Conservation (phyloP, 1,140 invertebrate genomes). For the Tetragonula clypearis region DNA sequence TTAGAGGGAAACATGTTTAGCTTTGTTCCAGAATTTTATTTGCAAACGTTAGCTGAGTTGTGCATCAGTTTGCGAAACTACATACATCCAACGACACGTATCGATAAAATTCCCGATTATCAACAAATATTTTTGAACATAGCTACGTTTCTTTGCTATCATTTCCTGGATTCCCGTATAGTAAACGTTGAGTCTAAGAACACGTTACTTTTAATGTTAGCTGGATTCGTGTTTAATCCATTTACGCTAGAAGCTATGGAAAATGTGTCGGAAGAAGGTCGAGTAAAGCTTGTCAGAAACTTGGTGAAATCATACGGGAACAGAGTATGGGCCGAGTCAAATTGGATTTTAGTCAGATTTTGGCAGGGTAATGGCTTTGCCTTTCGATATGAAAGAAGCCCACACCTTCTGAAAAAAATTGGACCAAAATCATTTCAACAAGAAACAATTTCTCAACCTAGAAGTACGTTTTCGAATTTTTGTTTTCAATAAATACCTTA, state of each 20-base stretch:
- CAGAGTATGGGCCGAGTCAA: constrained; percentile 92
- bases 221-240: constrained; percentile 86
- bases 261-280: constrained; percentile 81
- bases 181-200: constrained; percentile 90
- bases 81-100: constrained; percentile 85
- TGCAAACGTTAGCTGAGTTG: constrained; percentile 88
- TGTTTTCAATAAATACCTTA: constrained; percentile 11
- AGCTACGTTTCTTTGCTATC: constrained; percentile 88
- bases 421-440: constrained; percentile 79
- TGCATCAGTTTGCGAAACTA: constrained; percentile 83
- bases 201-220: constrained; percentile 88
- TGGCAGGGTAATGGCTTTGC: constrained; percentile 93
- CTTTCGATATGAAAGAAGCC: constrained; percentile 87
- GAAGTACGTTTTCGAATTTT: constrained; percentile 79
- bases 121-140: constrained; percentile 84
- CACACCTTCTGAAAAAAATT: constrained; percentile 82
- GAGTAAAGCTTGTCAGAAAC: constrained; percentile 84
- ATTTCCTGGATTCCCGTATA: constrained; percentile 89
- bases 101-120: constrained; percentile 83
- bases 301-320: constrained; percentile 91
- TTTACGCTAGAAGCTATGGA: constrained; percentile 85
- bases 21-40: constrained; percentile 92
- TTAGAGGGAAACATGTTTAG: constrained; percentile 86
- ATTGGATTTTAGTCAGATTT: constrained; percentile 92
- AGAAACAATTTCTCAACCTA: constrained; percentile 79